Conservation (phyloP, 1,140 invertebrate species). For the Drosophila nikananu region DNA sequence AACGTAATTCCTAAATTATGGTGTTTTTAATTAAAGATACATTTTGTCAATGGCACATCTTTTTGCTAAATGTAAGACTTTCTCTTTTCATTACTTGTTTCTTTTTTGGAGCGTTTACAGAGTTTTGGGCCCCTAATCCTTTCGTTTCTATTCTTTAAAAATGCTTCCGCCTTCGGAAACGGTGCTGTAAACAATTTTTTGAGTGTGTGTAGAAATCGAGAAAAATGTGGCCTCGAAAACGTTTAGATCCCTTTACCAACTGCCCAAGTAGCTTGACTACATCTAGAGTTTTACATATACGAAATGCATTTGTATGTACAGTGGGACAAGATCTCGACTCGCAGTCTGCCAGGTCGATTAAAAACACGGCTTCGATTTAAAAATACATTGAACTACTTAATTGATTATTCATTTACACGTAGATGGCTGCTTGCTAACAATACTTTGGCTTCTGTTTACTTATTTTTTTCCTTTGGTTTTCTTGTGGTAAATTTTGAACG, state of each 20-base stretch:
- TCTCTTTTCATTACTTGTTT: slow-evolving; percentile 13
- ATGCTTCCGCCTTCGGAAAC: slow-evolving; percentile 8
- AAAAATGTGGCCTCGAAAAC: slow-evolving; percentile 33
- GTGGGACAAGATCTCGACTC: slow-evolving; percentile 63
- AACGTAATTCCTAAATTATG: slow-evolving; percentile 65
- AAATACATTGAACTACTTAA: slow-evolving; percentile 79
- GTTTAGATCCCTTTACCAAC: slow-evolving; percentile 43
- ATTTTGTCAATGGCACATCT: slow-evolving; percentile 71
- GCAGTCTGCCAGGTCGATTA: slow-evolving; percentile 24
- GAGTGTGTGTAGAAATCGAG: slow-evolving; percentile 36
- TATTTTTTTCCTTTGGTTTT: slow-evolving; percentile 6
- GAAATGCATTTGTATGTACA: slow-evolving; percentile 77
- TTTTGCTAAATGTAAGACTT: slow-evolving; percentile 45
- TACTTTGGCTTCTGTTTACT: slow-evolving; percentile 68
- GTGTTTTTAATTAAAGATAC: slow-evolving; percentile 72
- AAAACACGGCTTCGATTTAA: slow-evolving; percentile 62
- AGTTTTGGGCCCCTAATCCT: slow-evolving; percentile 16
- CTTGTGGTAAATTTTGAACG: slow-evolving; percentile 67
- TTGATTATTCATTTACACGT: slow-evolving; percentile 62
- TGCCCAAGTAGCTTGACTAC: slow-evolving; percentile 39
- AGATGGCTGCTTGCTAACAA: slow-evolving; percentile 50
- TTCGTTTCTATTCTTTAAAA: background rate
- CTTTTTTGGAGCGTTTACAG: background rate
- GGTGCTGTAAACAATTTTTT: slow-evolving; percentile 28
- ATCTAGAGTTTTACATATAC: slow-evolving; percentile 43